Evolutionary conservation across 2,113 vertebrate species (phyloP), one percentile per base, ranked within the genome.

Genomic region (Triplophysa siluroides): DNA sequence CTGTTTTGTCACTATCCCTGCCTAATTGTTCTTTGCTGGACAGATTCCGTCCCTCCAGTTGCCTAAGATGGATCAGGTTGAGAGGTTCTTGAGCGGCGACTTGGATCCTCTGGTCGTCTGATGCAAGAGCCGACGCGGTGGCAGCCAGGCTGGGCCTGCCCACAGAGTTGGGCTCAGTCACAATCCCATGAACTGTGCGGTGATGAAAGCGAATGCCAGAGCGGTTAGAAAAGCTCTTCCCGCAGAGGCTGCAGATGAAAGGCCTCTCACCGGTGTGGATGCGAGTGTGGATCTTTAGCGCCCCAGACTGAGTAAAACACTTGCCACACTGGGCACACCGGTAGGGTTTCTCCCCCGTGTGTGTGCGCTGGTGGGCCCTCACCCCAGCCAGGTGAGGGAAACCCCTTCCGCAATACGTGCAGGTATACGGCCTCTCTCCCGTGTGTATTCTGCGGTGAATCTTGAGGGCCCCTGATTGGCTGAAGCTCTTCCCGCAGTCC

Each of bases 291-390:
- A 94, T 93, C 72, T 92, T 92, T 10, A 94, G 86, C 8, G 92
- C 93, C 10, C 93, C 91, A 0, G 92, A 92, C 85, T 94, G 94
- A 50, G 94, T 94, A 76, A 95, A 96, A 78, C 92, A 91, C 79
- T 95, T 95, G 21, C 93, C 94, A 23, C 94, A 95, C 69, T 95
- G 92, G 2, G 62, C 85, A 73, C 95, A 96, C 77, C 84, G 86
- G 86, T 94, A 95, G 4, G 94, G 94, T 78, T 93, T 93, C 83
- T 94, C 93, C 1, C 93, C 93, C 0, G 93, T 94, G 88, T 94
- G 92, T 12, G 88, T 94, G 78, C 93, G 88, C 85, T 93, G 92
- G 80, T 94, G 93, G 2, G 92, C 92, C 52, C 92, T 84, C 19
- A 94, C 87, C 10, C 92, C 93, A 0, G 93, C 92, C 68, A 94